These are phyloP conservation scores for Acleris emargana DNA, from an alignment of 2,888 invertebrate species.

Conservation along the genomic window DNA sequence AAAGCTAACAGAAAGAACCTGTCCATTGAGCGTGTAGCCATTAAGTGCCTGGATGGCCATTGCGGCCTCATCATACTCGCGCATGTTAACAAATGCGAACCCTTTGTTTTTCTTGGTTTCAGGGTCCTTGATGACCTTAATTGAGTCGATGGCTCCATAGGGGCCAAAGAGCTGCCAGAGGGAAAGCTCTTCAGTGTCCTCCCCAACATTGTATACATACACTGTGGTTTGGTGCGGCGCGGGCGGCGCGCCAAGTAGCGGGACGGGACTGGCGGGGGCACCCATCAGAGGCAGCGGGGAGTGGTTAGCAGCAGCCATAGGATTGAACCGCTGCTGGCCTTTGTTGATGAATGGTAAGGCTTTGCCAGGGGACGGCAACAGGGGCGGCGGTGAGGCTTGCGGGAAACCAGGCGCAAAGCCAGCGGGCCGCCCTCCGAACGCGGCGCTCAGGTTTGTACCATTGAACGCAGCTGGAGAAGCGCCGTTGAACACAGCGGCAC, in stretches of 20 bases:
- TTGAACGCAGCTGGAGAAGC: constrained; percentile 67
- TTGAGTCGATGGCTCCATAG: constrained; percentile 81
- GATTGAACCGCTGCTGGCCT: constrained; percentile 79
- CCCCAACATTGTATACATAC: constrained; percentile 82
- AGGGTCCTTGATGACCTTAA: constrained; percentile 81
- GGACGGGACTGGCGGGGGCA: constrained; percentile 75
- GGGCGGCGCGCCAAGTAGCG: constrained; percentile 67
- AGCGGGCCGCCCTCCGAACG: constrained; percentile 69
- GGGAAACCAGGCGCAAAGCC: constrained; percentile 73
- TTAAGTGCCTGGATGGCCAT: constrained; percentile 82
- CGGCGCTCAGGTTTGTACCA: constrained; percentile 67
- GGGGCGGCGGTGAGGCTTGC: constrained; percentile 75
- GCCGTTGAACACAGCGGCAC: constrained; percentile 72
- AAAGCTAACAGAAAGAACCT: constrained; percentile 83
- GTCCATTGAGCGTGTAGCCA: constrained; percentile 82
- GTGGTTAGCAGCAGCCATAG: constrained; percentile 78
- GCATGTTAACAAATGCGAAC: constrained; percentile 82
- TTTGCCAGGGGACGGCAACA: constrained; percentile 79
- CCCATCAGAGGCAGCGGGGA: constrained; percentile 73
- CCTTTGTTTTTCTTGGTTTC: constrained; percentile 83
- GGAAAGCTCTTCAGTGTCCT: constrained; percentile 80
- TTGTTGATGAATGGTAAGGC: constrained; percentile 80
- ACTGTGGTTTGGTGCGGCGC: constrained; percentile 78
- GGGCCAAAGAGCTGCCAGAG: constrained; percentile 82
- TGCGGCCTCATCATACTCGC: constrained; percentile 81